A percentile compares a stretch with the other conserved stretches of the same genome.
phyloP scores from a whole-genome alignment of 1,140 invertebrate species.

The Bombus pascuorum region DNA sequence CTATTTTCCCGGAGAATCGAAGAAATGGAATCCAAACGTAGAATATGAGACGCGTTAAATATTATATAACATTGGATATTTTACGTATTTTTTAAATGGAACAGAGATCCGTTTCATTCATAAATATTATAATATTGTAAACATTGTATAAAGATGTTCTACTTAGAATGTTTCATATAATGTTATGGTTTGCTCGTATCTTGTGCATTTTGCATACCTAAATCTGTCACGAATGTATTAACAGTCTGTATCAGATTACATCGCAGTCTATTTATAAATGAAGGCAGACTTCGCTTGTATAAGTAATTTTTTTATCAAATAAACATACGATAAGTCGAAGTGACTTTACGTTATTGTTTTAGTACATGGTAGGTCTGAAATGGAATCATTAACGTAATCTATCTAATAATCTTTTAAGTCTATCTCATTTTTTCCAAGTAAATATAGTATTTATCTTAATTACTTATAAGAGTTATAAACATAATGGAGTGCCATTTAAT shows the following conservation, averaged over 20 bases:
- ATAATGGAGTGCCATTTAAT: not conserved
- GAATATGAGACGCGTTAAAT: too few relatives aligned
- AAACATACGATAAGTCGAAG: not conserved
- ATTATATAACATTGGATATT: too few relatives aligned
- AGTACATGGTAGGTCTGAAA: too few relatives aligned
- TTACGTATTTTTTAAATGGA: too few relatives aligned
- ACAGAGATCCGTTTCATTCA: accelerated
- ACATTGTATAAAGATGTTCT: too few relatives aligned
- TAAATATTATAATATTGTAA: too few relatives aligned
- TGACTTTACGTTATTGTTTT: not conserved
- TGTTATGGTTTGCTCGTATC: not conserved
- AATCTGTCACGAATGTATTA: not conserved
- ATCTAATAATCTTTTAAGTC: not conserved
- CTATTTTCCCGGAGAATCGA: not conserved
- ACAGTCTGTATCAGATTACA: not conserved
- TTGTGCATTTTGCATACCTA: not conserved
- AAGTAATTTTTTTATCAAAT: not conserved
- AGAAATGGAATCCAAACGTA: too few relatives aligned
- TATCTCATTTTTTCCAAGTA: not conserved
- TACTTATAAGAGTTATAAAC: not conserved
- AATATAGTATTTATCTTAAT: not conserved
- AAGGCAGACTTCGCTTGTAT: not conserved
- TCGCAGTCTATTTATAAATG: not conserved
- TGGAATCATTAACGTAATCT: not conserved
- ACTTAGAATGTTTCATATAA: too few relatives aligned